Evolutionary conservation across 2,797 vertebrate species (phyloP).

Genomic region (Rhadinocentrus ornatus): DNA sequence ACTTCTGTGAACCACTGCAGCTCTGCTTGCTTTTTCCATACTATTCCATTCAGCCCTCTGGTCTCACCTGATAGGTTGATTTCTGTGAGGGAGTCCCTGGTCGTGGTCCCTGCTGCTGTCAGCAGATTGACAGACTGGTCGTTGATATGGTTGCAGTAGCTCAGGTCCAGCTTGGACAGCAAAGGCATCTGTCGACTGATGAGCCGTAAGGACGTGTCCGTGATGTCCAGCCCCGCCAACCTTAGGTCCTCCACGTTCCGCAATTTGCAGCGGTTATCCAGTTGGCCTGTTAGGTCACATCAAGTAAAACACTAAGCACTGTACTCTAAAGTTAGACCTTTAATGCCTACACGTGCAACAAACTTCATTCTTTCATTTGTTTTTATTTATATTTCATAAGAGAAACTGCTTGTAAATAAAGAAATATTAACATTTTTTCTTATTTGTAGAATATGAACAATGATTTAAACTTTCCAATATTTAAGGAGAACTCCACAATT

Average conservation of each 20-base stretch:
- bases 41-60: background rate
- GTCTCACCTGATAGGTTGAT: constrained; percentile 92
- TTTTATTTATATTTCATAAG: background rate
- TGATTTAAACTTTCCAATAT: too few species aligned
- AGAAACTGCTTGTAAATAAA: background rate
- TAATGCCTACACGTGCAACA: background rate
- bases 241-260: constrained; percentile 92
- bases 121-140: constrained; percentile 96
- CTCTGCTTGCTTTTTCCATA: background rate
- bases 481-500: too few species aligned
- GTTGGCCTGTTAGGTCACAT: constrained; percentile 85
- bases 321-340: too few species aligned
- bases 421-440: background rate
- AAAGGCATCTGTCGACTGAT: constrained; percentile 94
- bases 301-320: background rate
- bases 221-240: constrained; percentile 93
- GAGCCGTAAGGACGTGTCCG: constrained; percentile 90
- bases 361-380: background rate
- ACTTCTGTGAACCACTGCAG: background rate
- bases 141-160: constrained; percentile 96
- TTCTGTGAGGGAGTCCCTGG: constrained; percentile 89
- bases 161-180: constrained; percentile 91
- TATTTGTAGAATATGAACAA: too few species aligned
- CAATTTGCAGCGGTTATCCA: constrained; percentile 94
- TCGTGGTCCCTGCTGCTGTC: constrained; percentile 93